Conservation (phyloP, 2,888 invertebrate species). For the Petrophora chlorosata region DNA sequence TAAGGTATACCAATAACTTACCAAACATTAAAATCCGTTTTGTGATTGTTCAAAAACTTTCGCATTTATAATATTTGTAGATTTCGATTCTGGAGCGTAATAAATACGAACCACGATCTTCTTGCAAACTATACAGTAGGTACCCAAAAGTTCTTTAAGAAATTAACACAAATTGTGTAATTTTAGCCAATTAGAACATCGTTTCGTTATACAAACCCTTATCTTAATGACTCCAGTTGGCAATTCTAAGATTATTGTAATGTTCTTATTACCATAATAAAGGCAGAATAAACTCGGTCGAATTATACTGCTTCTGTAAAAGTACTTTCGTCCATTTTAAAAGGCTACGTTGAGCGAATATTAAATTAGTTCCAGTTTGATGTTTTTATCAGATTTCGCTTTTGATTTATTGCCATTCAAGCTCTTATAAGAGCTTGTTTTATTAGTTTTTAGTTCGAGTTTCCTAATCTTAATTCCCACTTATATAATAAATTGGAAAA, state of each 20-base stretch:
- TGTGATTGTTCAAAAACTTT: too few relatives aligned
- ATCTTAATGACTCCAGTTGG: conserved; percentile 8
- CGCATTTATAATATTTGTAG: too few relatives aligned
- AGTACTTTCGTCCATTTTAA: conserved; percentile 10
- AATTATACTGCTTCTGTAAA: conserved; percentile 11
- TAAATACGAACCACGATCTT: too few relatives aligned
- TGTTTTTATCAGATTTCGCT: conserved; percentile 11
- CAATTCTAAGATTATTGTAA: conserved; percentile 19
- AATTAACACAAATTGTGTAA: too few relatives aligned
- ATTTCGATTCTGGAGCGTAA: too few relatives aligned
- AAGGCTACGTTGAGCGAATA: conserved; percentile 12
- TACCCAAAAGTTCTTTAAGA: too few relatives aligned
- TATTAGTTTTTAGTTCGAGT: too few relatives aligned
- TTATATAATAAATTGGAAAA: too few relatives aligned
- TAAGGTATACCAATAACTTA: too few relatives aligned
- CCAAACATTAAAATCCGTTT: too few relatives aligned
- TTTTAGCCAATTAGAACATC: not conserved
- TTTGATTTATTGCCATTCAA: conserved; percentile 15
- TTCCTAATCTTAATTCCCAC: too few relatives aligned
- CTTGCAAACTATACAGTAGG: too few relatives aligned
- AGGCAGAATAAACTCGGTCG: not conserved
- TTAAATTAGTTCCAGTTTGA: conserved; percentile 8
- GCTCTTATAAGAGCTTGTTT: conserved; percentile 3
- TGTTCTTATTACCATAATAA: conserved; percentile 17
- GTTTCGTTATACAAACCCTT: not conserved